phyloP scores from a whole-genome alignment of 2,113 vertebrate species.

The Psittacara wagleri region DNA sequence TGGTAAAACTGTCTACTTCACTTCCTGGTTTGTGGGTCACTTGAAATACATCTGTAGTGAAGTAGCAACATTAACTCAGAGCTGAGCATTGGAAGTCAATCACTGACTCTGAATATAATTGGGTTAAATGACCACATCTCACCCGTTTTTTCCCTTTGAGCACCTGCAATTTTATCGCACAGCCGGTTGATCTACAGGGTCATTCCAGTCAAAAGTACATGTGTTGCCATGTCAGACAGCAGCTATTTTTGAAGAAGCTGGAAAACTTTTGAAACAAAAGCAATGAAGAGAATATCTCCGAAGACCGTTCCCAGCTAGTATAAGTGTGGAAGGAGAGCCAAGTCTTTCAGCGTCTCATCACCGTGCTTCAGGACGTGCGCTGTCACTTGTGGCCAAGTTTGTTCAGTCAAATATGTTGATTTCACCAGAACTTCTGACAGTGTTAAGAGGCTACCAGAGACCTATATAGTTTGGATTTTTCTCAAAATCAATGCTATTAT shows the following conservation, averaged over 20 bases:
- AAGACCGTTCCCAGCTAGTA: conserved; percentile 31
- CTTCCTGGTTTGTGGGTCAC: conserved; percentile 53
- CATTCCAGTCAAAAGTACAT: not conserved
- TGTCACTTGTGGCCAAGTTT: conserved; percentile 65
- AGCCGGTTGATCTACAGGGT: conserved; percentile 64
- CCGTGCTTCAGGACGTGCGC: conserved; percentile 50
- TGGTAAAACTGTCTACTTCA: conserved; percentile 46
- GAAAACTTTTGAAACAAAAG: conserved; percentile 23
- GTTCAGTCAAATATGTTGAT: conserved; percentile 38
- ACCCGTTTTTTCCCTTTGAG: conserved; percentile 39
- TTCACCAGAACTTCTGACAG: conserved; percentile 61
- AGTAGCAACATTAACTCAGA: conserved; percentile 56
- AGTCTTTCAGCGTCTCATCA: conserved; percentile 64
- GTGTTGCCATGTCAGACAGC: conserved; percentile 38
- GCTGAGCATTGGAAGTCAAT: conserved; percentile 57
- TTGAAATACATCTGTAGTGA: conserved; percentile 59
- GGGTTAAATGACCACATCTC: conserved; percentile 64
- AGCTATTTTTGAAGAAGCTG: conserved; percentile 11
- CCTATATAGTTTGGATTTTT: conserved; percentile 52
- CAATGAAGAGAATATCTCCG: conserved; percentile 40
- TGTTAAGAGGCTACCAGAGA: conserved; percentile 62
- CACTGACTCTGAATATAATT: conserved; percentile 59
- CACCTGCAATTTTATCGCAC: conserved; percentile 63
- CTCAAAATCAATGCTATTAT: conserved; percentile 60
- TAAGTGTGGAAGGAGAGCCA: conserved; percentile 39